Evolutionary conservation across 1,140 invertebrate species (phyloP).

Genomic region (Bombus terrestris): DNA sequence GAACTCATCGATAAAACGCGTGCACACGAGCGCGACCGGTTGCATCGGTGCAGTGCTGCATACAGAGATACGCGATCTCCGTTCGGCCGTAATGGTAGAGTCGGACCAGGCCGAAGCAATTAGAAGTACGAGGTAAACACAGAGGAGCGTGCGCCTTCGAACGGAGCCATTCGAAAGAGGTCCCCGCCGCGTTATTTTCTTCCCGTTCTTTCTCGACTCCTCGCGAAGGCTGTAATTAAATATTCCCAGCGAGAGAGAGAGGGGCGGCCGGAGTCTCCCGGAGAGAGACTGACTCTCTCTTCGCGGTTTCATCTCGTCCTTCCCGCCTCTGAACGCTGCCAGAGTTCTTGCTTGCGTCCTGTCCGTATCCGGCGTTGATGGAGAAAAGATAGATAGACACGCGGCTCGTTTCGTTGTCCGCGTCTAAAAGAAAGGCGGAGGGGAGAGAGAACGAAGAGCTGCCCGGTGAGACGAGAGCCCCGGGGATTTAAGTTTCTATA

Average conservation of each 20-base stretch:
- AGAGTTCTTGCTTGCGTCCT: neutral
- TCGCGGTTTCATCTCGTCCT: conserved; percentile 39
- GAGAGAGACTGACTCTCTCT: conserved; percentile 24
- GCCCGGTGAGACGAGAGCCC: conserved; percentile 61
- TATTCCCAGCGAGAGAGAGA: conserved; percentile 63
- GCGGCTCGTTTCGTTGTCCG: conserved; percentile 51
- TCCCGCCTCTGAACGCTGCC: conserved; percentile 9
- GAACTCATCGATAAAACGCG: conserved; percentile 31
- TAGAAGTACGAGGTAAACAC: conserved; percentile 82
- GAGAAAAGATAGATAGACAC: conserved; percentile 63
- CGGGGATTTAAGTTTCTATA: conserved; percentile 81
- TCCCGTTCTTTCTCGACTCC: conserved; percentile 45
- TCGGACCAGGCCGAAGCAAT: conserved; percentile 75
- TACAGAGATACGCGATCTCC: conserved; percentile 67
- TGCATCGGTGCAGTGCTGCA: conserved; percentile 33
- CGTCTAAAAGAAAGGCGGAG: neutral
- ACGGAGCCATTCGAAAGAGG: conserved; percentile 61
- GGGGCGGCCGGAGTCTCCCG: conserved; percentile 5
- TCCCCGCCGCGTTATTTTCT: conserved; percentile 73
- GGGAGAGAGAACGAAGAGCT: conserved; percentile 39
- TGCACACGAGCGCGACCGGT: neutral
- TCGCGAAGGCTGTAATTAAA: conserved; percentile 77
- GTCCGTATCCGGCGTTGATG: conserved; percentile 48
- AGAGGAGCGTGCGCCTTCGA: conserved; percentile 69
- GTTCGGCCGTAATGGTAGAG: conserved; percentile 74